phyloP scores from a whole-genome alignment of 2,888 invertebrate genomes.

The Melipona beecheii region DNA sequence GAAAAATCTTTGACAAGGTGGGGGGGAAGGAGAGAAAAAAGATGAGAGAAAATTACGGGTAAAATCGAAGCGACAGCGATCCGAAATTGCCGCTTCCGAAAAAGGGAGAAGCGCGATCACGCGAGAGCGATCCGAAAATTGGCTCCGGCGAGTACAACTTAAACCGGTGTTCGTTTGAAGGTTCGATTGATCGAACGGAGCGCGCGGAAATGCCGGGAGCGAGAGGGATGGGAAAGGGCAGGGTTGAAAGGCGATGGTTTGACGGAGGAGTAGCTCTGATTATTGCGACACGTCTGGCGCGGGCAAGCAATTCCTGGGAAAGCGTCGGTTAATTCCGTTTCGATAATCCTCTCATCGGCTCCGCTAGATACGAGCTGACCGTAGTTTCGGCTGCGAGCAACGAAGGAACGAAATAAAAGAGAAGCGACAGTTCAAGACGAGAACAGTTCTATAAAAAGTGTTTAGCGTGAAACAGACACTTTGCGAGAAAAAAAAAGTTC shows the following conservation, averaged over 20 bases:
- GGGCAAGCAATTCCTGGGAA: conserved; percentile 49
- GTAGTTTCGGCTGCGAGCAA: conserved; percentile 19
- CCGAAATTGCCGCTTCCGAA: too few species aligned
- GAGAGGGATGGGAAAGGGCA: neutral
- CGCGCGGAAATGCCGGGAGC: neutral
- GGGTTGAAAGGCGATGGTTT: neutral
- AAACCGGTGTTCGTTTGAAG: conserved; percentile 1
- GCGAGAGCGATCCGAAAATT: conserved; percentile 13
- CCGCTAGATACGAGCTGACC: conserved; percentile 45
- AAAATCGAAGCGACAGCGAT: neutral
- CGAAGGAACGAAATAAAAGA: neutral
- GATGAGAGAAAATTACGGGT: neutral
- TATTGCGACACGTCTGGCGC: conserved; percentile 53
- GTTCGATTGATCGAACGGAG: conserved; percentile 34
- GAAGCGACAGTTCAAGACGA: neutral
- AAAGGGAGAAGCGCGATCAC: neutral
- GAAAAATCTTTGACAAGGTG: neutral
- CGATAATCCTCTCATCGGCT: conserved; percentile 67
- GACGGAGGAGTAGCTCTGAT: conserved; percentile 20
- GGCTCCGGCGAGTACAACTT: conserved; percentile 9
- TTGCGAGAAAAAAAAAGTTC: too few species aligned
- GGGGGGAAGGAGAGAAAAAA: too few species aligned
- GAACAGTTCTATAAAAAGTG: neutral
- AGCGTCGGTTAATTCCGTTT: conserved; percentile 66
- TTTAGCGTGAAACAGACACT: too few species aligned